A percentile compares a stretch with the other conserved stretches of the same genome.
These are phyloP conservation scores for Mola mola DNA, from an alignment of 2,113 vertebrate species.

Conservation along the genomic window DNA sequence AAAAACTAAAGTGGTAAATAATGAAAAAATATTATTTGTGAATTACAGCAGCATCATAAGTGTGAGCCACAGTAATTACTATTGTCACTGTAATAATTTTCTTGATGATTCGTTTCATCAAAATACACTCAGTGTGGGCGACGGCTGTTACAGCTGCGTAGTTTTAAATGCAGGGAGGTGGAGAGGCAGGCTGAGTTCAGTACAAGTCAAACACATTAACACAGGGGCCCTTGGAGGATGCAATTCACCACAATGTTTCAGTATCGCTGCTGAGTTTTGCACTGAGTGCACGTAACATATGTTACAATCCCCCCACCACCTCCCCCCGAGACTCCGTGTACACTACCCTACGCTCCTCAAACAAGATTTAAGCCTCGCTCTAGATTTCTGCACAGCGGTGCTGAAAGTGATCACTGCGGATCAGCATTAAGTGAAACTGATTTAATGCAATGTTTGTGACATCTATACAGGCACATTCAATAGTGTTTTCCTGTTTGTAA, in stretches of 20 bases:
- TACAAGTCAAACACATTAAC: slow-evolving; percentile 75
- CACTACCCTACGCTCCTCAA: slow-evolving; percentile 60
- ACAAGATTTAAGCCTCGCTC: slow-evolving; percentile 68
- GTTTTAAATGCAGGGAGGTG: slow-evolving; percentile 37
- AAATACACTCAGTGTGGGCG: slow-evolving; percentile 20
- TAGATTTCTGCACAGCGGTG: slow-evolving; percentile 60
- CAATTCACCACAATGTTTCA: slow-evolving; percentile 71
- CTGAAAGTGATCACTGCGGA: slow-evolving; percentile 65
- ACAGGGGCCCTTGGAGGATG: slow-evolving; percentile 65
- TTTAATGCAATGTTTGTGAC: slow-evolving; percentile 62
- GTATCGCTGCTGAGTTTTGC: slow-evolving; percentile 64
- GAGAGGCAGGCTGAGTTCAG: slow-evolving; percentile 71
- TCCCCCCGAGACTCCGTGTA: slow-evolving; percentile 54
- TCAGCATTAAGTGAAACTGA: slow-evolving; percentile 66
- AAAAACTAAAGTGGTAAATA: slow-evolving; percentile 24
- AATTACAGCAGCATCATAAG: slow-evolving; percentile 11
- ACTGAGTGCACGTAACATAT: slow-evolving; percentile 69
- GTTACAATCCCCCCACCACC: slow-evolving; percentile 45
- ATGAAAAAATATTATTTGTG: slow-evolving; percentile 15
- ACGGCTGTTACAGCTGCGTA: background rate
- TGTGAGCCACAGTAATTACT: slow-evolving; percentile 33
- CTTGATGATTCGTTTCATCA: slow-evolving; percentile 34
- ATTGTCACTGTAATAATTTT: slow-evolving; percentile 15
- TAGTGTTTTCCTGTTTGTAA: too few relatives aligned
- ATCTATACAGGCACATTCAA: slow-evolving; percentile 14